phyloP scores from a whole-genome alignment of 2,113 vertebrate species.

The Megaleporinus macrocephalus region DNA sequence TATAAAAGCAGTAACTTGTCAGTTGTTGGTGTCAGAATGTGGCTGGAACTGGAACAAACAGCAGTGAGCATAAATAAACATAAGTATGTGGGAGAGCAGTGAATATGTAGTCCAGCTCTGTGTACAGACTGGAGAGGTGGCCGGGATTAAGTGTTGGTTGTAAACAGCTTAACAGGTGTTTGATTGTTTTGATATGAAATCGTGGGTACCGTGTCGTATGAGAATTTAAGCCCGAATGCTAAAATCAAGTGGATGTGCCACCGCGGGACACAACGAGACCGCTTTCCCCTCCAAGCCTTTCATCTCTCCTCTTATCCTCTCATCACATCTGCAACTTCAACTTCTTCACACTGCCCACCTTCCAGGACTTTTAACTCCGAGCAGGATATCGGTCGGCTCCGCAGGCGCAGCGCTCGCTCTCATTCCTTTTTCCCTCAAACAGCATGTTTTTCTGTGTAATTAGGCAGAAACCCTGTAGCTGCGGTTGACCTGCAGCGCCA shows the following conservation, averaged over 20 bases:
- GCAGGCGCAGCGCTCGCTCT: constrained; percentile 38
- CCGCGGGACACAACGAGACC: not conserved
- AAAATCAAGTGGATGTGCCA: not conserved
- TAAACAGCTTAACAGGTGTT: too few species aligned
- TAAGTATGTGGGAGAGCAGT: too few species aligned
- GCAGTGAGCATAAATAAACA: too few species aligned
- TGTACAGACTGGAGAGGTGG: too few species aligned
- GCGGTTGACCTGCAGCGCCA: constrained; percentile 62
- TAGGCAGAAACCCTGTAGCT: constrained; percentile 57
- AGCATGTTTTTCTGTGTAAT: constrained; percentile 62
- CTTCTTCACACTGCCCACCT: constrained; percentile 39
- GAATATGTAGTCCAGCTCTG: too few species aligned
- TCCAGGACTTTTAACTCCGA: constrained; percentile 48
- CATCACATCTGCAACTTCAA: constrained; percentile 28
- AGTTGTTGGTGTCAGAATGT: too few species aligned
- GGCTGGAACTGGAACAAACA: too few species aligned
- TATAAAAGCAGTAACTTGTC: too few species aligned
- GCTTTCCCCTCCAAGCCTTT: not conserved
- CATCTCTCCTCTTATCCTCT: constrained; percentile 42
- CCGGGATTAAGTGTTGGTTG: too few species aligned
- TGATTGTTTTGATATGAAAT: too few species aligned
- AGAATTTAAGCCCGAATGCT: too few species aligned
- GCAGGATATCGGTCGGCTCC: constrained; percentile 53
- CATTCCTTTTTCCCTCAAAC: constrained; percentile 45
- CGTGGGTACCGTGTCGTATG: too few species aligned